Base-by-base conservation (phyloP, 1,140 invertebrate species). In the Chrysomallon squamiferum region DNA sequence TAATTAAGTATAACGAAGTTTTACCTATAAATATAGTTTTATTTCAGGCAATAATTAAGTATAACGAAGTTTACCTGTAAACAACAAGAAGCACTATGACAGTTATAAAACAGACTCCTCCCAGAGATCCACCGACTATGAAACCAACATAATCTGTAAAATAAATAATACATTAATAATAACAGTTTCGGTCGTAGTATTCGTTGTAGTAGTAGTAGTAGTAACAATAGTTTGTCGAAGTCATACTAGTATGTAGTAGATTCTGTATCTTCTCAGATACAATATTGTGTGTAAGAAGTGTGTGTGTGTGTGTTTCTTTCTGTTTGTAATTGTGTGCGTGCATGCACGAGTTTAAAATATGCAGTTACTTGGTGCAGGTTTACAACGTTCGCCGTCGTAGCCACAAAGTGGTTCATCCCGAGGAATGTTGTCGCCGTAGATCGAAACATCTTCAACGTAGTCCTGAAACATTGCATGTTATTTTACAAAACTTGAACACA, bases 401-500 rank as follows among this genome's bases (percentile, higher is more conserved):
- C 96, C 96, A 82, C 96, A 99, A 27, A 90, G 91, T 0, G 96
- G 96, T 78, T 97, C 94, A 79, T 95, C 95, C 69, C 91, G 88
- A 0, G 96, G 96, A 69, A 92, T 91, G 25, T 86, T 85, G 18
- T 90, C 91, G 95, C 95, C 97, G 66, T 93, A 88, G 61, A 97
- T 91, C 11, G 86, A 87, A 27, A 86, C 43, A 27, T 66, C 62
- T 57, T 67, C 62, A 3, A 61, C 18, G 22, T 41, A 74, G 4
- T 33, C 66, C 72, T 74, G 65, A n/a, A 47, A 54, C 43, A 38
- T n/a, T 45, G 15, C 6, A 38, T 38, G 5, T 38, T 15, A 38
- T 38, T 38, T n/a, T n/a, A n/a, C n/a, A n/a, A n/a, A n/a, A n/a
- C n/a, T n/a, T n/a, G n/a, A n/a, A n/a, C n/a, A n/a, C n/a, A n/a